phyloP scores from a whole-genome alignment of 2,113 vertebrate species.

The Calyptommatus sinebrachiatus region DNA sequence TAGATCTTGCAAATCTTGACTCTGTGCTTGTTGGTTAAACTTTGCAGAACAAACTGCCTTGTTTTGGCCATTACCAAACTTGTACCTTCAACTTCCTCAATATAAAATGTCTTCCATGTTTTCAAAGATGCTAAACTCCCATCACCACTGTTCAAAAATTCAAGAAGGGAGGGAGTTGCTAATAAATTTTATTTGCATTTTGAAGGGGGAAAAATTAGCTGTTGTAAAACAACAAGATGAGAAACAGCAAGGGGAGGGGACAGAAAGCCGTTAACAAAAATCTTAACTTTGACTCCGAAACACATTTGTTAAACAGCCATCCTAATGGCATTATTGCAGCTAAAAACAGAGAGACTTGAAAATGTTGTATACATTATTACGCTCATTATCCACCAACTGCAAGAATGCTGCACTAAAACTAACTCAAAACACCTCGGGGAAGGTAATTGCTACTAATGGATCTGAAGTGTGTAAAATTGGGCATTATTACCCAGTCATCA shows the following conservation, averaged over 20 bases:
- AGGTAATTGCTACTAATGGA: slow-evolving; percentile 94
- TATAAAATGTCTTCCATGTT: background rate
- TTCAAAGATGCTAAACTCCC: background rate
- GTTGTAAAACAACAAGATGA: slow-evolving; percentile 30
- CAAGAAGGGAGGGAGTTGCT: background rate
- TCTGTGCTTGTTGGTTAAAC: background rate
- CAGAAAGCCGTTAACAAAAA: slow-evolving; percentile 50
- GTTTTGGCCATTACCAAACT: background rate
- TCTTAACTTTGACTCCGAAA: slow-evolving; percentile 73
- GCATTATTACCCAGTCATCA: slow-evolving; percentile 88
- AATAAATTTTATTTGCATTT: slow-evolving; percentile 40
- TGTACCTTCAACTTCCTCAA: background rate
- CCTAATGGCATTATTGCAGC: slow-evolving; percentile 78
- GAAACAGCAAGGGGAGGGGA: slow-evolving; percentile 9
- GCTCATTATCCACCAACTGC: slow-evolving; percentile 84
- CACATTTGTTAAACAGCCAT: slow-evolving; percentile 75
- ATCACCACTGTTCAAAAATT: background rate
- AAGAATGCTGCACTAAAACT: slow-evolving; percentile 87
- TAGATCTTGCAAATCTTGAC: background rate
- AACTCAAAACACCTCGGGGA: slow-evolving; percentile 88
- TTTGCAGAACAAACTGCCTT: background rate
- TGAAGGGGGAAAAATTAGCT: slow-evolving; percentile 25
- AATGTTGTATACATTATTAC: slow-evolving; percentile 82
- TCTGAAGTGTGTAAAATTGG: slow-evolving; percentile 91
- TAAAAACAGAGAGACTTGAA: slow-evolving; percentile 79